These are phyloP conservation scores for Margarornis squamiger DNA, from an alignment of 2,797 vertebrate genomes.

Conservation along the genomic window DNA sequence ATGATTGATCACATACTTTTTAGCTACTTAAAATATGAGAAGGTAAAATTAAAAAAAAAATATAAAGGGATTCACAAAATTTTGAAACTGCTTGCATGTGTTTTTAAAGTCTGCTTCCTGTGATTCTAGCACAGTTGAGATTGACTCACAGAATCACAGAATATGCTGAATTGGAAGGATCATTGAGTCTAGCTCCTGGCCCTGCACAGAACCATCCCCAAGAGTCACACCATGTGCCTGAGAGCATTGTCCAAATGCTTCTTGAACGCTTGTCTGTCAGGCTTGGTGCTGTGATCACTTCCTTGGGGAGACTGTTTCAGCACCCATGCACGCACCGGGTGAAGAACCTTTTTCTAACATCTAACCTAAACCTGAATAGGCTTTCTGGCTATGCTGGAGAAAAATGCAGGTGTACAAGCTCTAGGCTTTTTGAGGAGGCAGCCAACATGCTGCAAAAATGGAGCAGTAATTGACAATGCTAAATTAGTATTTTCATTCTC, in stretches of 20 bases:
- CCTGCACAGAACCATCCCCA: not conserved
- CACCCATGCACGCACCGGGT: no score
- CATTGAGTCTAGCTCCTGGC: no score
- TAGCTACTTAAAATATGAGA: conserved; percentile 39
- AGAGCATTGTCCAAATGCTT: not conserved
- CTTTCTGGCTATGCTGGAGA: not conserved
- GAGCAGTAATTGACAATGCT: not conserved
- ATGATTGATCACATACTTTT: conserved; percentile 41
- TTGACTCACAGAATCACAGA: not conserved
- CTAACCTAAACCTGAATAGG: not conserved
- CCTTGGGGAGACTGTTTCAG: not conserved
- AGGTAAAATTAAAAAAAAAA: not conserved
- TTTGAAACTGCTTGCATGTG: conserved; percentile 1
- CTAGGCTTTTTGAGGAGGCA: conserved; percentile 11
- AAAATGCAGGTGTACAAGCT: not conserved
- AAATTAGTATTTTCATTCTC: not conserved
- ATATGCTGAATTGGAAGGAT: not conserved
- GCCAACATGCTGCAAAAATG: not conserved
- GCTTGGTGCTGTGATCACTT: not conserved
- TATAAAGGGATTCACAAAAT: conserved; percentile 41
- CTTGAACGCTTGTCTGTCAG: not conserved
- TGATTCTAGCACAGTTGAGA: not conserved
- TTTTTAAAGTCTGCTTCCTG: conserved; percentile 1
- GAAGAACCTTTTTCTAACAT: not conserved
- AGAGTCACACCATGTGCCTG: not conserved